Conservation (phyloP, 1,140 invertebrate species). For the Zeugodacus cucurbitae region DNA sequence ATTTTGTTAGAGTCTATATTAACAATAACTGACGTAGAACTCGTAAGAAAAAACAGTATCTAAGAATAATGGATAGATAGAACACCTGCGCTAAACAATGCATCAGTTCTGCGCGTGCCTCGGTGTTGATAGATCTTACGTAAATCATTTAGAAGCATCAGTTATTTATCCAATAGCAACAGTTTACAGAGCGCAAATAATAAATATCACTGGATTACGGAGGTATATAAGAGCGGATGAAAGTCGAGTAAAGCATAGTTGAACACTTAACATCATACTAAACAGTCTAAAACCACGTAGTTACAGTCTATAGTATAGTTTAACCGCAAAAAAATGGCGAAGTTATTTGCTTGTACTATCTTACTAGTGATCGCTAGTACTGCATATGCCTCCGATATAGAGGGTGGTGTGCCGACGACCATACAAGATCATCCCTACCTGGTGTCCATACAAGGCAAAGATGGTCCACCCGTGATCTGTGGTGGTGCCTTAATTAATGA, state of each 20-base stretch:
- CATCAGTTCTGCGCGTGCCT: no score
- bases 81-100: no score
- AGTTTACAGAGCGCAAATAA: no score
- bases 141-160: no score
- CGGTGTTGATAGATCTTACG: no score
- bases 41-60: no score
- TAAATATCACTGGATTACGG: no score
- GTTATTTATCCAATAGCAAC: no score
- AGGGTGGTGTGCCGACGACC: slow-evolving; percentile 39
- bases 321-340: not conserved
- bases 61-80: no score
- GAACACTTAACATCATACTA: not conserved
- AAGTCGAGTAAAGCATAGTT: not conserved
- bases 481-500: slow-evolving; percentile 57
- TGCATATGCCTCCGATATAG: slow-evolving; percentile 41
- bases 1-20: no score
- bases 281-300: not conserved
- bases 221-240: not conserved
- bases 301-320: not conserved
- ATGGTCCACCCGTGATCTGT: not conserved
- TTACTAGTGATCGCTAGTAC: not conserved
- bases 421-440: slow-evolving; percentile 56
- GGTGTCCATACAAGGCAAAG: slow-evolving; percentile 49
- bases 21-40: no score
- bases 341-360: not conserved